Percentiles rank a stretch among this genome's conserved stretches.
These are phyloP conservation scores for Mesocricetus auratus DNA, from an alignment of 2,113 vertebrate genomes.

Conservation along the genomic window DNA sequence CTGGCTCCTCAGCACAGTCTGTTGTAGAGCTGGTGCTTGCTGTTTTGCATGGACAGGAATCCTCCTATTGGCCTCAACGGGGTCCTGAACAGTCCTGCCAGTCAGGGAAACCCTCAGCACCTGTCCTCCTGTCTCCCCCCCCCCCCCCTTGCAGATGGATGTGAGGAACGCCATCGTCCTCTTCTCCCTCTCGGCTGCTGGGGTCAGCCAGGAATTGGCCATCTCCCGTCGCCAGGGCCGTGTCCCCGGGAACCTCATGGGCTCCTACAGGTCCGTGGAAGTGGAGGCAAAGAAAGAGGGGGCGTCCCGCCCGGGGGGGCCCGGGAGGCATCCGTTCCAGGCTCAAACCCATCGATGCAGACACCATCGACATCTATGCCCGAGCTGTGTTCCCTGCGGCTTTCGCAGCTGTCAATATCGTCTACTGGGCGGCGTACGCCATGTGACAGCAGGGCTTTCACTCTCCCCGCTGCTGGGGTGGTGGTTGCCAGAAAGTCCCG, in stretches of 20 bases:
- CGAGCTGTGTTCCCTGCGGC: constrained; percentile 97
- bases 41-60: accelerated
- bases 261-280: constrained; percentile 88
- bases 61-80: background rate
- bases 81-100: too few species aligned
- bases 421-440: constrained; percentile 98
- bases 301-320: constrained; percentile 85
- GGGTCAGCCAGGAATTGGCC: constrained; percentile 93
- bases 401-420: constrained; percentile 96
- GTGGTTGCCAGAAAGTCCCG: background rate
- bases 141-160: constrained; percentile 88
- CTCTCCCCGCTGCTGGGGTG: accelerated
- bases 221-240: constrained; percentile 90
- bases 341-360: constrained; percentile 96
- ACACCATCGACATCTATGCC: constrained; percentile 98
- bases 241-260: constrained; percentile 85
- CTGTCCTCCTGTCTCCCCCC: background rate
- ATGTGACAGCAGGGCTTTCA: constrained; percentile 85
- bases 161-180: constrained; percentile 97
- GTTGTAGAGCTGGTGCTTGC: background rate
- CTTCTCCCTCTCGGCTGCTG: constrained; percentile 95
- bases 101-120: too few species aligned
- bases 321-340: constrained; percentile 92
- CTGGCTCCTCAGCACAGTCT: background rate
- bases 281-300: constrained; percentile 85